phyloP scores from a whole-genome alignment of 2,113 vertebrate species.

The Aptenodytes patagonicus region DNA sequence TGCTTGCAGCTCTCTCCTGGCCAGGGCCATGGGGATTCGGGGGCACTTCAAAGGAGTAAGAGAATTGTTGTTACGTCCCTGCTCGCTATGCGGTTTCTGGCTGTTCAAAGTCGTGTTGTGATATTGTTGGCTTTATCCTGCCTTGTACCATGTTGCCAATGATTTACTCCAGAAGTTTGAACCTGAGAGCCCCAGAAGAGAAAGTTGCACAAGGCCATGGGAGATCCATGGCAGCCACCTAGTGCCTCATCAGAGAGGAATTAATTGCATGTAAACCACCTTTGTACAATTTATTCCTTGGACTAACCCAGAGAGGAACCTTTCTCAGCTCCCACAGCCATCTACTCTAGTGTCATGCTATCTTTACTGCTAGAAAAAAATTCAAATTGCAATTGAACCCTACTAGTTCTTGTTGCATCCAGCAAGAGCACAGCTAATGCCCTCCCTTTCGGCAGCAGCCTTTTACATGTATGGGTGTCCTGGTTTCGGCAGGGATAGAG shows the following conservation, averaged over 20 bases:
- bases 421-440: neutral
- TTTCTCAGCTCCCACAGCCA: neutral
- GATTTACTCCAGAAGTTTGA: neutral
- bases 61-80: neutral
- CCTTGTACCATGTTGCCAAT: neutral
- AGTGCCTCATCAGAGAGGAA: neutral
- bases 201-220: neutral
- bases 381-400: neutral
- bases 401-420: neutral
- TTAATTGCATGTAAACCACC: neutral
- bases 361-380: neutral
- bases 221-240: neutral
- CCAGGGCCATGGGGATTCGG: neutral
- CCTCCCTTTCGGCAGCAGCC: neutral
- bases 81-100: neutral
- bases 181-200: neutral
- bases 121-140: neutral
- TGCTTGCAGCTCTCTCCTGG: neutral
- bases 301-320: neutral
- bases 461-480: accelerated
- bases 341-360: neutral
- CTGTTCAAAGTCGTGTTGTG: neutral
- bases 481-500: too few relatives aligned
- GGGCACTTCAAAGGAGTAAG: neutral
- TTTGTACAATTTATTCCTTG: neutral